Percentiles rank a stretch among this genome's conserved stretches.
phyloP scores from a whole-genome alignment of 1,140 invertebrate species.

The Akabosia matsudoensis region DNA sequence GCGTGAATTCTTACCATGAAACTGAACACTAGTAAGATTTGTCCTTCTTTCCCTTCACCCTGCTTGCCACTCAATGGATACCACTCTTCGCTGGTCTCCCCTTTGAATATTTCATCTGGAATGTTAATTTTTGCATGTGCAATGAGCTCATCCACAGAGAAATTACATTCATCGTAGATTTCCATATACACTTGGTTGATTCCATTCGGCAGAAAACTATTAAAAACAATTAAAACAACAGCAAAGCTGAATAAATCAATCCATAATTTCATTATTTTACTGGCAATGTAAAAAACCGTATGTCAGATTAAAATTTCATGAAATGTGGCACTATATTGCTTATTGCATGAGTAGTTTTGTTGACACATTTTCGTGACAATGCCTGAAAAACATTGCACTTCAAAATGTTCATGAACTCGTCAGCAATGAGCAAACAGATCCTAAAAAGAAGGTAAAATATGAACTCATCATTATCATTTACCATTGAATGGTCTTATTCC shows the following conservation, averaged over 20 bases:
- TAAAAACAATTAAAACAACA: constrained; percentile 49
- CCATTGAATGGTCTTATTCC: constrained; percentile 92
- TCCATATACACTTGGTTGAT: constrained; percentile 85
- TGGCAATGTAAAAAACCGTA: no score
- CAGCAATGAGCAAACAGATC: no score
- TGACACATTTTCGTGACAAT: no score
- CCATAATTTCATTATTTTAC: no score
- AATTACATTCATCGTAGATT: constrained; percentile 95
- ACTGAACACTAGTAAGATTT: constrained; percentile 61
- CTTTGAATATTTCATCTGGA: constrained; percentile 73
- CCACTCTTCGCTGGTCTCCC: constrained; percentile 91
- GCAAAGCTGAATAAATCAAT: no score
- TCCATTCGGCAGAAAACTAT: constrained; percentile 76
- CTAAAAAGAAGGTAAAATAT: no score
- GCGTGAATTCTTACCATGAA: constrained; percentile 60
- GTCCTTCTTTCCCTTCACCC: constrained; percentile 87
- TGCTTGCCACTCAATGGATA: constrained; percentile 85
- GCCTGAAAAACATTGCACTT: no score
- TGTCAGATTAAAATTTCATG: no score
- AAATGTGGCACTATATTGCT: no score
- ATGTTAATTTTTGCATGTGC: constrained; percentile 86
- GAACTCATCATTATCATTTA: constrained; percentile 52
- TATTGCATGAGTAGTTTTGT: no score
- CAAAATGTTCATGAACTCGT: no score
- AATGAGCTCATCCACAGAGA: constrained; percentile 91